Evolutionary conservation across 2,113 vertebrate species (phyloP), one percentile per base, ranked within the genome.

Genomic region (Scartelaos histophorus): DNA sequence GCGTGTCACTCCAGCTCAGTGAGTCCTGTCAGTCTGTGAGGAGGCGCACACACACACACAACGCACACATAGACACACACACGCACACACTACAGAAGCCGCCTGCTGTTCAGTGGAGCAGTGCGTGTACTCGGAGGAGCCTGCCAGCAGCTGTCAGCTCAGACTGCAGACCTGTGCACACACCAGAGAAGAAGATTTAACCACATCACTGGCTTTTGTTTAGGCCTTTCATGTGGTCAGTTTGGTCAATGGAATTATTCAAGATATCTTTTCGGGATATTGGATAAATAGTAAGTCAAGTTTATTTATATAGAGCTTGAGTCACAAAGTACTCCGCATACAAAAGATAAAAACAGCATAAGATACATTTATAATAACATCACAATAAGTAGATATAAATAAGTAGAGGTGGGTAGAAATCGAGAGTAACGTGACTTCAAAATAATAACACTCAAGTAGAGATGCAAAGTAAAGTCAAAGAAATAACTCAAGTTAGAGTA

Each of bases 91-190:
- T 43, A 43, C 38, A 82, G 82, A 72, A 75, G 79, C 70, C 74
- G 75, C 66, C 68, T 66, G 80, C 67, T 79, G 87, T 74, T 81
- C 71, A 80, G 70, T 82, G 74, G 88, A 86, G 87, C 85, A 25
- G 82, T 17, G 13, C 68, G 7, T 84, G 88, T 89, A 89, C 88
- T 91, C 76, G 84, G 88, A 74, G 85, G 34, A 51, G 80, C 73
- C 87, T 83, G 88, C 90, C 85, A 86, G 84, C 73, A 58, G 78
- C 84, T 89, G 88, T 89, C 89, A 83, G 81, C 60, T 80, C 86
- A 89, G 81, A 86, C 86, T 89, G 86, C 87, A 82, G 85, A 81
- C 77, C 71, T 66, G 74, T 43, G 79, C 60, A 38, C 53, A 69
- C 53, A 69, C 74, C 74, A 57, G 25, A 29, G 51, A 56, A 76